Percentiles rank a stretch among this genome's conserved stretches.
These are phyloP conservation scores for Excalfactoria chinensis DNA, from an alignment of 2,113 vertebrate genomes.

Conservation along the genomic window DNA sequence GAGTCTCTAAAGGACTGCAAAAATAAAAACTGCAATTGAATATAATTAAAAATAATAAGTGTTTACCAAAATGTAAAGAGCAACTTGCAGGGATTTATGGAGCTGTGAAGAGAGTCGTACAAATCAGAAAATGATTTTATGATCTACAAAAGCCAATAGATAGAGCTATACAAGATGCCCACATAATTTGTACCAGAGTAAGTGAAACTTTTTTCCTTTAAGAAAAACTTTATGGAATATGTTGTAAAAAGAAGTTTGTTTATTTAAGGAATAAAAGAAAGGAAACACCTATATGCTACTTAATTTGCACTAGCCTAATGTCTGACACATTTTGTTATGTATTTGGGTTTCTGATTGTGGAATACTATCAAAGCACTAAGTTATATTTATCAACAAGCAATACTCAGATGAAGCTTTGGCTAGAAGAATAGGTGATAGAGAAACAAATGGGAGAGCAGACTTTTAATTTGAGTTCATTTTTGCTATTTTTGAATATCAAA, in stretches of 20 bases:
- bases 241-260: too few relatives aligned
- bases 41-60: constrained; percentile 8
- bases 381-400: not conserved
- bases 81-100: not conserved
- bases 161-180: not conserved
- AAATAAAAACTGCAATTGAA: constrained; percentile 41
- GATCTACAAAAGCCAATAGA: not conserved
- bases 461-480: not conserved
- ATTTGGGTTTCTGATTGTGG: too few relatives aligned
- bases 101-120: not conserved
- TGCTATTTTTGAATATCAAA: not conserved
- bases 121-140: constrained; percentile 24
- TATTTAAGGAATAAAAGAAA: not conserved
- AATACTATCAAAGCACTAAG: not conserved
- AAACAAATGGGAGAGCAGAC: not conserved
- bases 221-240: constrained; percentile 22
- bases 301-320: not conserved
- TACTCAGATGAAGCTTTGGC: not conserved
- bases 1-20: not conserved
- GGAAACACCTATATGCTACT: not conserved
- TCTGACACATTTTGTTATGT: not conserved
- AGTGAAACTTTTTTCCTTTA: constrained; percentile 12
- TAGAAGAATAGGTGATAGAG: not conserved
- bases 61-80: constrained; percentile 22
- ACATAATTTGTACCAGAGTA: not conserved